Evolutionary conservation across 2,888 invertebrate genomes (phyloP), one percentile per base, ranked within the genome.

Genomic region (Didymodactylos carnosus): DNA sequence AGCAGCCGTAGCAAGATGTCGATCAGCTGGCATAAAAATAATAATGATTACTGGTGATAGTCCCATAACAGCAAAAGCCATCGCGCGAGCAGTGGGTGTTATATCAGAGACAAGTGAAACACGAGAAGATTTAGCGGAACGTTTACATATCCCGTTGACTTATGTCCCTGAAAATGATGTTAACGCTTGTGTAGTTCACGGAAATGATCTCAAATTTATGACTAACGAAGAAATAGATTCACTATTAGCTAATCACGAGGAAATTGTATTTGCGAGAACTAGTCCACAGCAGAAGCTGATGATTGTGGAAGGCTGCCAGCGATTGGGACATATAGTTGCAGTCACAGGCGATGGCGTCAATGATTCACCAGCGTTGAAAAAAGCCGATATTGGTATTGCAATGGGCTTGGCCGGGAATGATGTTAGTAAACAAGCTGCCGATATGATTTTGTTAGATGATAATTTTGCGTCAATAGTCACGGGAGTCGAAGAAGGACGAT

Each of bases 371-470:
- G 92, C 92, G 72, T 84, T 92, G 81, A 92, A 92, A 86, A 91
- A 91, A 84, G 92, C 92, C 70, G 92, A 92, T 83, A 92, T 77
- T 53, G 77, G 77, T 69, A 76, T 78, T 69, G 78, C 78, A 13
- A 78, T 78, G 78, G 78, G 78, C 69, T 76, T 78, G 29, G 75
- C 76, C 27, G 78, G 78, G 27, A 73, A 72, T 29, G 78, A 78
- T 53, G 78, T 77, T 25, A 76, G 76, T 62, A 78, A 78, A 70
- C 78, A 78, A 87, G 97, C 97, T 72, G 97, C 97, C 79, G 97
- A 97, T 88, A 97, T 97, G 97, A 95, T 97, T 83, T 87, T 97
- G 79, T 87, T 97, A 77, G 97, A 97, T 83, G 97, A 97, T 85
- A 97, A 95, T 86, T 97, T 79, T 69, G 78, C 79, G 70, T 79